A percentile compares a stretch with the other conserved stretches of the same genome.
Conservation (phyloP, 1,140 invertebrate genomes). For the Drosophila pachea region DNA sequence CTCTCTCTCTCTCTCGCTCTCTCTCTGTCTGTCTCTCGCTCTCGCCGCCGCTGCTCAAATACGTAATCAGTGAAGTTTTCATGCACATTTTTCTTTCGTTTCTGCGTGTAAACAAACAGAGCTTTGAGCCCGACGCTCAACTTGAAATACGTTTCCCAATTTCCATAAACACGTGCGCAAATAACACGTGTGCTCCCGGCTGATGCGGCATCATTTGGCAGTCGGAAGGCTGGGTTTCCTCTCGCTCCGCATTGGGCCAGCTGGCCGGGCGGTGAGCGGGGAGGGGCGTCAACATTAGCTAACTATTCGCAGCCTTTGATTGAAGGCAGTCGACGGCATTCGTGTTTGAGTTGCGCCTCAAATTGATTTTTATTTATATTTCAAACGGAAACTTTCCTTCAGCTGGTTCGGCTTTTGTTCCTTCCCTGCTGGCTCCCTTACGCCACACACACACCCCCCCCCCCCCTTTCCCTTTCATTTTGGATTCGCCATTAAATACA, state of each 20-base stretch:
- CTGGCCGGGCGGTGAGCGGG: background rate
- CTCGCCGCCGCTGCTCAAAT: slow-evolving; percentile 52
- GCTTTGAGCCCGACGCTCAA: slow-evolving; percentile 57
- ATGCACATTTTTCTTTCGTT: slow-evolving; percentile 62
- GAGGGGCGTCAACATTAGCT: slow-evolving; percentile 48
- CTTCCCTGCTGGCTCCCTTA: slow-evolving; percentile 11
- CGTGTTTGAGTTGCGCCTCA: slow-evolving; percentile 70
- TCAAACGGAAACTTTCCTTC: slow-evolving; percentile 67
- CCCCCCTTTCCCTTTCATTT: slow-evolving; percentile 10
- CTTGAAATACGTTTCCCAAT: slow-evolving; percentile 75
- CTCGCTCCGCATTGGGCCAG: too few relatives aligned
- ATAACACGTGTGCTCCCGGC: slow-evolving; percentile 66
- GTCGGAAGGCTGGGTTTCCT: too few relatives aligned
- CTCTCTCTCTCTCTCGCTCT: slow-evolving; percentile 14
- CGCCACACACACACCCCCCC: background rate
- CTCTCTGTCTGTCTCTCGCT: background rate
- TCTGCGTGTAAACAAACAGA: slow-evolving; percentile 55
- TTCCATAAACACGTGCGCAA: slow-evolving; percentile 77
- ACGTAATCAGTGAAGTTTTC: slow-evolving; percentile 75
- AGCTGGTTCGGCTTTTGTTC: slow-evolving; percentile 59
- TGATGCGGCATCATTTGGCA: slow-evolving; percentile 1
- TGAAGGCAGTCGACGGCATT: slow-evolving; percentile 33
- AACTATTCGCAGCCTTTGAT: slow-evolving; percentile 64
- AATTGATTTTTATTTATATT: slow-evolving; percentile 77
- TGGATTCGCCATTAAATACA: slow-evolving; percentile 53